Evolutionary conservation across 1,140 invertebrate species (phyloP).

Genomic region (Trichomalopsis sarcophagae): DNA sequence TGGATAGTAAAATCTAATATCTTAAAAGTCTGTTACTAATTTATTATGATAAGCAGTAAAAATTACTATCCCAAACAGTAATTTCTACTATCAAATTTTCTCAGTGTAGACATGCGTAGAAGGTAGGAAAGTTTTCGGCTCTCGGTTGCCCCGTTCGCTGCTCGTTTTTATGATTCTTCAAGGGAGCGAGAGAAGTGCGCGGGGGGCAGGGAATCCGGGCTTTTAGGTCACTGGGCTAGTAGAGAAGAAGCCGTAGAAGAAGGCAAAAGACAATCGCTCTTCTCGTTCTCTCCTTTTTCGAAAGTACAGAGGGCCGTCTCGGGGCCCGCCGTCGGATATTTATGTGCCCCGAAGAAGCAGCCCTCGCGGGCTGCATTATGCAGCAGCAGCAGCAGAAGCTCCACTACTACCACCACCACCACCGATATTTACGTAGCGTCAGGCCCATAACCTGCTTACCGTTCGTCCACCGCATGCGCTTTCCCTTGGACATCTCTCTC

Average conservation of each 20-base stretch:
- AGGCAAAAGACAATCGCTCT: neutral
- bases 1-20: too few relatives aligned
- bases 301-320: constrained; percentile 16
- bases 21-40: too few relatives aligned
- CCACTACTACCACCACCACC: neutral
- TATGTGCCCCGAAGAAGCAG: constrained; percentile 15
- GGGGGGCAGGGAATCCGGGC: constrained; percentile 4
- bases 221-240: constrained; percentile 50
- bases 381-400: constrained; percentile 16
- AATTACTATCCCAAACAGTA: too few relatives aligned
- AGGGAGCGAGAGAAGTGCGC: neutral
- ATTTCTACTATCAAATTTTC: too few relatives aligned
- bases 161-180: constrained; percentile 30
- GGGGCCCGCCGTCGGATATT: constrained; percentile 17
- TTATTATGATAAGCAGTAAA: too few relatives aligned
- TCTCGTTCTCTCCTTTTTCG: constrained; percentile 38
- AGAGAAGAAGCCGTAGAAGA: constrained; percentile 4
- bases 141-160: constrained; percentile 22
- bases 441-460: constrained; percentile 38
- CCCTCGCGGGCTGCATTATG: constrained; percentile 1
- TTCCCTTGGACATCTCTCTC: constrained; percentile 19
- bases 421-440: constrained; percentile 13
- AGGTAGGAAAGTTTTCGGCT: neutral
- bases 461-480: constrained; percentile 40
- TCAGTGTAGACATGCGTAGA: neutral